Evolutionary conservation across 2,888 invertebrate genomes (phyloP).

Genomic region (Dryococelus australis): DNA sequence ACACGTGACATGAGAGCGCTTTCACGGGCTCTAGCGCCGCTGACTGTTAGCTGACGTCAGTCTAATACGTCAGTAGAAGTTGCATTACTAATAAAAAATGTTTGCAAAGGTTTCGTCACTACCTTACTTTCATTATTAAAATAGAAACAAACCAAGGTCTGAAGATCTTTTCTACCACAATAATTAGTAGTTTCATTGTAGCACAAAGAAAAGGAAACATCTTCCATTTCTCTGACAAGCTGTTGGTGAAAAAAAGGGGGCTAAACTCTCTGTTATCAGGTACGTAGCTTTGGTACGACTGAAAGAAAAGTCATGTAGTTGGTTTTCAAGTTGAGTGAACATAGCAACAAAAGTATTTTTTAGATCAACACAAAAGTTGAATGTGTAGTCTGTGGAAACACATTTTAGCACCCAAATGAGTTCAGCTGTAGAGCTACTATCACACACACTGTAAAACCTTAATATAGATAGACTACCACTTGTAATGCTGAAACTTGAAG

Average conservation of each 20-base stretch:
- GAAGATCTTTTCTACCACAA: neutral
- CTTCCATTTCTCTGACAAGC: conserved; percentile 7
- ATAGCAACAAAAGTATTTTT: neutral
- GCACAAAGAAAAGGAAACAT: neutral
- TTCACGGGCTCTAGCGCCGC: too few relatives aligned
- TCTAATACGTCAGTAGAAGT: neutral
- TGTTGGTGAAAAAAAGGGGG: neutral
- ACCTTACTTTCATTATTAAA: neutral
- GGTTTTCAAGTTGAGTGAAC: neutral
- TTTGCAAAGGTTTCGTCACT: neutral
- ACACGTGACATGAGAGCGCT: too few relatives aligned
- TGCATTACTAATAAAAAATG: neutral
- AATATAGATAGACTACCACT: neutral
- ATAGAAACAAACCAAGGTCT: neutral
- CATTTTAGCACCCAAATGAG: neutral
- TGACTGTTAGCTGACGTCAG: too few relatives aligned
- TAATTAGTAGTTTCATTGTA: neutral
- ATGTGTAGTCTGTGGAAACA: neutral
- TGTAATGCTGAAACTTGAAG: neutral
- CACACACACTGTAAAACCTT: neutral
- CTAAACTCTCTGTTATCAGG: neutral
- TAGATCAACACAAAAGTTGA: neutral
- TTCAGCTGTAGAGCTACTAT: neutral
- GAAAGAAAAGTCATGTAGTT: neutral
- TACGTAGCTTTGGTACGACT: neutral